Evolutionary conservation across 2,888 invertebrate genomes (phyloP).

Genomic region (Acleris literana): DNA sequence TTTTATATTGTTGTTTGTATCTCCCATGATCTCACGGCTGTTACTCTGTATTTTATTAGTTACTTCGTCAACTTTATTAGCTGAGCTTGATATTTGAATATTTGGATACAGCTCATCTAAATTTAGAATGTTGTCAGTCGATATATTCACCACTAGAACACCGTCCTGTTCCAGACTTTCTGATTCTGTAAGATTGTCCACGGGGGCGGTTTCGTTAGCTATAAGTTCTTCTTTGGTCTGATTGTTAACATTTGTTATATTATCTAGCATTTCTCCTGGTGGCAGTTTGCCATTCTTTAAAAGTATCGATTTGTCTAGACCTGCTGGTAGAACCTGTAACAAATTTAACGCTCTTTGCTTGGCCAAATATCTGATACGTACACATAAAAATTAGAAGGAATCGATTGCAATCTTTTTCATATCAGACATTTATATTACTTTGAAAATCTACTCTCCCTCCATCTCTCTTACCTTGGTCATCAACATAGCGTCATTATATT

Average conservation of each 20-base stretch:
- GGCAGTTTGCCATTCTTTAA: slow-evolving; percentile 75
- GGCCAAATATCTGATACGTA: no score
- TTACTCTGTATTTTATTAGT: slow-evolving; percentile 82
- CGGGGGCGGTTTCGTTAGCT: slow-evolving; percentile 58
- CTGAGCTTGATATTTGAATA: slow-evolving; percentile 67
- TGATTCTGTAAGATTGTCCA: slow-evolving; percentile 75
- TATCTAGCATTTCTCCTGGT: slow-evolving; percentile 65
- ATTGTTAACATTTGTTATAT: slow-evolving; percentile 50
- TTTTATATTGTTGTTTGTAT: slow-evolving; percentile 72
- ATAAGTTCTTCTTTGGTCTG: slow-evolving; percentile 55
- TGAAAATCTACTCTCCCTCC: neutral
- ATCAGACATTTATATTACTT: no score
- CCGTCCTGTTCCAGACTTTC: slow-evolving; percentile 80
- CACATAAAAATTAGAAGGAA: no score
- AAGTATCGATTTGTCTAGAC: slow-evolving; percentile 69
- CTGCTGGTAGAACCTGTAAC: slow-evolving; percentile 68
- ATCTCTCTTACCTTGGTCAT: slow-evolving; percentile 68
- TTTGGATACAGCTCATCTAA: slow-evolving; percentile 73
- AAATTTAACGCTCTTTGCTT: neutral
- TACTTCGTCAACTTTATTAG: slow-evolving; percentile 75
- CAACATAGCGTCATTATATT: slow-evolving; percentile 75
- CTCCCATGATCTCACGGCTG: slow-evolving; percentile 80
- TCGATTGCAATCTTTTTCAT: no score
- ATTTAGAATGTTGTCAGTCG: slow-evolving; percentile 75
- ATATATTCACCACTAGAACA: slow-evolving; percentile 75